Evolutionary conservation across 2,113 vertebrate species (phyloP).

Genomic region (Rhinogobius similis): DNA sequence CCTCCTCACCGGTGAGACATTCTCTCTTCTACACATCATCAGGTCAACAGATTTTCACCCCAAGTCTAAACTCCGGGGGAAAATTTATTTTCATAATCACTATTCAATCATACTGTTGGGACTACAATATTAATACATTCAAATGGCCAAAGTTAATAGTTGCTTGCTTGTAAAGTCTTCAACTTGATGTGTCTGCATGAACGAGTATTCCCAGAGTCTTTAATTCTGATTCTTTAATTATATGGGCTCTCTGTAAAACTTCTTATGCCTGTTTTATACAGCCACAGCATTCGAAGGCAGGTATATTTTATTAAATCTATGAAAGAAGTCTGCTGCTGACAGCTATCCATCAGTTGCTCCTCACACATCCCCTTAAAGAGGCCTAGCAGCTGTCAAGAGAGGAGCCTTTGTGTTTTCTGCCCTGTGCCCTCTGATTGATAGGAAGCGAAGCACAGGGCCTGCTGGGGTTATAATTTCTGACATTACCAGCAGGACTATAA

Average conservation of each 20-base stretch:
- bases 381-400: conserved; percentile 44
- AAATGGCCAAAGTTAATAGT: background rate
- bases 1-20: too few relatives aligned
- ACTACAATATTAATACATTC: background rate
- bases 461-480: conserved; percentile 63
- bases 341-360: conserved; percentile 44
- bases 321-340: conserved; percentile 31
- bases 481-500: conserved; percentile 62
- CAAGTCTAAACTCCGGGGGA: too few relatives aligned
- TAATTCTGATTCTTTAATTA: background rate
- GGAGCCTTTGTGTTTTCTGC: conserved; percentile 32
- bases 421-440: conserved; percentile 58
- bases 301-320: conserved; percentile 18
- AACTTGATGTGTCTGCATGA: too few relatives aligned
- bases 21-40: too few relatives aligned
- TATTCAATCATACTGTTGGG: background rate
- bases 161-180: too few relatives aligned
- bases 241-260: background rate
- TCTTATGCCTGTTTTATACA: background rate
- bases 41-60: too few relatives aligned
- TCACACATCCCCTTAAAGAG: conserved; percentile 34
- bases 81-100: too few relatives aligned
- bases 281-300: background rate
- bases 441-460: conserved; percentile 51
- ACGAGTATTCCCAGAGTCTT: background rate